Evolutionary conservation across 2,888 invertebrate genomes (phyloP), one percentile per base, ranked within the genome.

Genomic region (Ceramica pisi): DNA sequence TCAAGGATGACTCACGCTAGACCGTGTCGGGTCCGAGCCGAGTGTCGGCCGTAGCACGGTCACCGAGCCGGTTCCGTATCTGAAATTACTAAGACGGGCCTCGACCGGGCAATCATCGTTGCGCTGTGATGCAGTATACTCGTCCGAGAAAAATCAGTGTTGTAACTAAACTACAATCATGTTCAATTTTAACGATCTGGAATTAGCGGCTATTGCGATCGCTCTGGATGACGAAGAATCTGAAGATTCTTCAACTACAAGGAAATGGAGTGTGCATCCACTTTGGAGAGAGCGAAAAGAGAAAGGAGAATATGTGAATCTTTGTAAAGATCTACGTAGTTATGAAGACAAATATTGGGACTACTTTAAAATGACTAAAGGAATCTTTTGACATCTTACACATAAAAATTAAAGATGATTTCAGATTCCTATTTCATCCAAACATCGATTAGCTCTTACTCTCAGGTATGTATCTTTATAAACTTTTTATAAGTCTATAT

Each of bases 171-270:
- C 63, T 67, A 67, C 72, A 63, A 67, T 67, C 71, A 67, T 67
- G 63, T 72, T 72, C 35, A 67, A 67, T 63, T 72, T 72, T 72
- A 63, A 72, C 63, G 67, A 64, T 67, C 67, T 72, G 60, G 60
- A 60, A 60, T 60, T 69, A 66, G 74, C 62, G 55, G 74, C 74
- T 74, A 74, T 74, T 74, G 74, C 66, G 69, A 63, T 74, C 61
- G 68, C 68, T 73, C 64, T 73, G 64, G 68, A 68, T 56, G 67
- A 68, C 48, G 67, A 68, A 64, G 74, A 74, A 65, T 61, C 68
- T 65, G 69, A 74, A 62, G 69, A 73, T 68, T 68, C 68, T 68
- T 73, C 69, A 61, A 69, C 56, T 61, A 68, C 61, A 74, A 74
- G 63, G 57, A 69, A 59, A 59, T 59, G 51, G 59, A 56, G 56